These are phyloP conservation scores for Hemicordylus capensis DNA, from an alignment of 2,113 vertebrate species.

Conservation along the genomic window DNA sequence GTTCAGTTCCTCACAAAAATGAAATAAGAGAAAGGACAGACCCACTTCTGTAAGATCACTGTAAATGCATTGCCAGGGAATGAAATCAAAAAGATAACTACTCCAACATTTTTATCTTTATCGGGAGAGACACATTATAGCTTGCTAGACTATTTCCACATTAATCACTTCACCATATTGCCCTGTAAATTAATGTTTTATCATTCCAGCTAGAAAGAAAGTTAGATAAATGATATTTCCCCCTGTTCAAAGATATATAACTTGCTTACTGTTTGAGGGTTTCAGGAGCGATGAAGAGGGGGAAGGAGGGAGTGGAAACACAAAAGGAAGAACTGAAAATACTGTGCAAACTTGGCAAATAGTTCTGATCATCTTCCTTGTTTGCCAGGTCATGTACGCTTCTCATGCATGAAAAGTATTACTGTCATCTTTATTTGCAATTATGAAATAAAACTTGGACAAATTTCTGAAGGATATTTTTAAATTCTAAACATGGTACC, in stretches of 20 bases:
- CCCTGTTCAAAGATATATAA: not conserved
- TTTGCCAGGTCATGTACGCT: not conserved
- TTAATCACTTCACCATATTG: constrained; percentile 13
- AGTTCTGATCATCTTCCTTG: not conserved
- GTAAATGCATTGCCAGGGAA: not conserved
- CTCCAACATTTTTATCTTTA: not conserved
- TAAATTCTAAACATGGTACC: not conserved
- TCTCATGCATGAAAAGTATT: too few relatives aligned
- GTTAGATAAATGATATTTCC: not conserved
- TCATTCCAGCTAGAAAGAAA: not conserved
- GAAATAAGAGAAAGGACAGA: not conserved
- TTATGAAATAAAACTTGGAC: not conserved
- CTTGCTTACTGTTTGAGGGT: not conserved
- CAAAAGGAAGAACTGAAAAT: not conserved
- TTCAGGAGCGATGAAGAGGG: not conserved
- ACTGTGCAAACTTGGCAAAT: not conserved
- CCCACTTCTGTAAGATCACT: not conserved
- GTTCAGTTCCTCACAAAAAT: not conserved
- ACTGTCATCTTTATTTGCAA: too few relatives aligned
- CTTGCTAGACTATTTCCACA: not conserved
- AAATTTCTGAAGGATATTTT: not conserved
- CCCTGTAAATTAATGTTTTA: not conserved
- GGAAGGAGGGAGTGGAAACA: not conserved
- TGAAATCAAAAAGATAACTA: not conserved
- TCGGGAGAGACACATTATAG: not conserved